Percentiles rank a stretch among this genome's conserved stretches.
Evolutionary conservation across 2,797 vertebrate species (phyloP).

Genomic region (Enteromius unitaeniatus): DNA sequence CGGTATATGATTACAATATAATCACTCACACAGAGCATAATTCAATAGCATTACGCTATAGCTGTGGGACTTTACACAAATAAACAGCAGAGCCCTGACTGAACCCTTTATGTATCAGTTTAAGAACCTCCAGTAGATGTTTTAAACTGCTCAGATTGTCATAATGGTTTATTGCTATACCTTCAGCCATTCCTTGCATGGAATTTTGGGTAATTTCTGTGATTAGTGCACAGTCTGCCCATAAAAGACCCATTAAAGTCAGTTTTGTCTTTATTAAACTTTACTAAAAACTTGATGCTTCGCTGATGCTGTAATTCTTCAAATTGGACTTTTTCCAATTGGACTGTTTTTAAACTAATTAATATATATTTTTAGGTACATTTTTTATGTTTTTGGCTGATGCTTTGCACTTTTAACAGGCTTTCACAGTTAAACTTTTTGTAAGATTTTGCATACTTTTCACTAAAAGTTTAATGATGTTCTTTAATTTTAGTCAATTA

Average conservation of each 20-base stretch:
- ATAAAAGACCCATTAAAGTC: background rate
- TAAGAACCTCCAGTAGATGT: background rate
- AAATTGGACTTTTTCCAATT: no score
- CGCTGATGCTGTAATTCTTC: no score
- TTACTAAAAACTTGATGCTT: background rate
- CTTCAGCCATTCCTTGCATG: background rate
- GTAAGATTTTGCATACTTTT: no score
- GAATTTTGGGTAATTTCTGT: background rate
- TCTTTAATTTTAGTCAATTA: no score
- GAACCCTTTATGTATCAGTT: background rate
- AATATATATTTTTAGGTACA: no score
- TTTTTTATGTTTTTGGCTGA: no score
- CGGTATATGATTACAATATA: conserved; percentile 24
- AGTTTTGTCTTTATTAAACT: background rate
- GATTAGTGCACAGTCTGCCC: background rate
- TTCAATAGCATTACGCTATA: conserved; percentile 5
- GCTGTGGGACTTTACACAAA: conserved; percentile 10
- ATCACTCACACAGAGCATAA: conserved; percentile 15
- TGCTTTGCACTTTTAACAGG: no score
- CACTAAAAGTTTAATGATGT: no score
- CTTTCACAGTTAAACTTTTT: no score
- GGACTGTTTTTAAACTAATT: no score
- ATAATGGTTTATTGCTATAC: background rate
- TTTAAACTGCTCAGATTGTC: background rate
- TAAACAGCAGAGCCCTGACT: background rate